Evolutionary conservation across 2,113 vertebrate species (phyloP).

Genomic region (Motacilla alba): DNA sequence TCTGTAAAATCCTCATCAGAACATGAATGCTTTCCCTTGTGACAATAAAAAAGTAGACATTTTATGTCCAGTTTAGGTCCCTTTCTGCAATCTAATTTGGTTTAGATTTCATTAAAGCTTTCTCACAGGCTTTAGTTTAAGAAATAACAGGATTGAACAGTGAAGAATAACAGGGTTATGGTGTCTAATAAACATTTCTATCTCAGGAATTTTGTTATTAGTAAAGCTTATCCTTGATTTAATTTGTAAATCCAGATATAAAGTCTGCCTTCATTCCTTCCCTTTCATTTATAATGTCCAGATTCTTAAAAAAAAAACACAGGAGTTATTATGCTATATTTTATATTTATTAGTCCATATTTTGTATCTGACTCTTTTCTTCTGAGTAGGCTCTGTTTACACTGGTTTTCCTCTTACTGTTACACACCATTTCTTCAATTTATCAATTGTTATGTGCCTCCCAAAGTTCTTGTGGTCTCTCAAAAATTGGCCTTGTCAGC

Average conservation of each 20-base stretch:
- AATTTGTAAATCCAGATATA: background rate
- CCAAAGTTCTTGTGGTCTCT: background rate
- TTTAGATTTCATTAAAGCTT: background rate
- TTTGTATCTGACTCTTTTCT: background rate
- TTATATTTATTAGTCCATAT: background rate
- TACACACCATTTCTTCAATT: background rate
- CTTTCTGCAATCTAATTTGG: background rate
- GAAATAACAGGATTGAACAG: background rate
- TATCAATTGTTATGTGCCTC: background rate
- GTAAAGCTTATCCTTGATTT: background rate
- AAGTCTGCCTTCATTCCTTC: background rate
- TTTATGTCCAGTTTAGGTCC: background rate
- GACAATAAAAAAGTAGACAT: background rate
- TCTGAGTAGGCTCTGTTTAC: background rate
- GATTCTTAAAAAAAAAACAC: background rate
- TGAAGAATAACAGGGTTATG: background rate
- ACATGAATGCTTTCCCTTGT: background rate
- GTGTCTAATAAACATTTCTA: background rate
- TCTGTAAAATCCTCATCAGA: background rate
- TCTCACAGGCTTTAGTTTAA: background rate
- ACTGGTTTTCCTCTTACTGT: background rate
- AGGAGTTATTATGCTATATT: background rate
- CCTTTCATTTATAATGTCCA: background rate
- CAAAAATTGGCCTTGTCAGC: background rate
- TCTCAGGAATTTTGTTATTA: background rate